These are phyloP conservation scores for Dilophus febrilis DNA, from an alignment of 2,888 invertebrate genomes.

Conservation along the genomic window DNA sequence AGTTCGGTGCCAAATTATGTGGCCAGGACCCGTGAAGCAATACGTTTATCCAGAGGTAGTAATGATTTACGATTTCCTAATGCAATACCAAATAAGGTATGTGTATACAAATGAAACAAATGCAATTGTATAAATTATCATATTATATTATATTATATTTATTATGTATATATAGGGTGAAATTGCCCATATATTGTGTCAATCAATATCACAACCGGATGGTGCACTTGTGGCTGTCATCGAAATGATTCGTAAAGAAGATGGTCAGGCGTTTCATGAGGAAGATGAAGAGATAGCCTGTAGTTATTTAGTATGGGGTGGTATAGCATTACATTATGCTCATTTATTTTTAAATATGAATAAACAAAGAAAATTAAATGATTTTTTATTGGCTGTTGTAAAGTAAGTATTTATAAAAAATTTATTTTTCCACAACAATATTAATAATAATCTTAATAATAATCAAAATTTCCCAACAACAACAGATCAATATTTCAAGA, in stretches of 20 bases:
- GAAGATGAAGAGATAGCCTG: conserved; percentile 51
- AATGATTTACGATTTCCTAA: conserved; percentile 35
- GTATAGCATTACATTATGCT: conserved; percentile 49
- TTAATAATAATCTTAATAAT: no score
- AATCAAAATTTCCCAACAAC: no score
- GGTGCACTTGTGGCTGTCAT: conserved; percentile 47
- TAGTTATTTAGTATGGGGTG: conserved; percentile 51
- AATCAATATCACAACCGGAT: conserved; percentile 45
- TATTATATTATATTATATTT: no score
- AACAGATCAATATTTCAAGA: conserved; percentile 71
- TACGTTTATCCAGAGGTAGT: conserved; percentile 29
- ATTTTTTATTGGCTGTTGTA: conserved; percentile 61
- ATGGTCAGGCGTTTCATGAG: conserved; percentile 37
- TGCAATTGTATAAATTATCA: no score
- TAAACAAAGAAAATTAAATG: conserved; percentile 53
- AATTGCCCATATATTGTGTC: conserved; percentile 35
- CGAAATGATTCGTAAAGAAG: conserved; percentile 43
- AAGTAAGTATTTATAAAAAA: conserved; percentile 39
- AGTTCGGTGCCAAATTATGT: conserved; percentile 23
- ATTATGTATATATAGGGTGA: conserved; percentile 20
- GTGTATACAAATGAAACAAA: no score
- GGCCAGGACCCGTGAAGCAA: conserved; percentile 31
- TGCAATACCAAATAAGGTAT: conserved; percentile 27
- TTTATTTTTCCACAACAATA: not conserved
- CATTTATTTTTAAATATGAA: conserved; percentile 50